phyloP scores from a whole-genome alignment of 1,140 invertebrate species.

The Homalodisca vitripennis region DNA sequence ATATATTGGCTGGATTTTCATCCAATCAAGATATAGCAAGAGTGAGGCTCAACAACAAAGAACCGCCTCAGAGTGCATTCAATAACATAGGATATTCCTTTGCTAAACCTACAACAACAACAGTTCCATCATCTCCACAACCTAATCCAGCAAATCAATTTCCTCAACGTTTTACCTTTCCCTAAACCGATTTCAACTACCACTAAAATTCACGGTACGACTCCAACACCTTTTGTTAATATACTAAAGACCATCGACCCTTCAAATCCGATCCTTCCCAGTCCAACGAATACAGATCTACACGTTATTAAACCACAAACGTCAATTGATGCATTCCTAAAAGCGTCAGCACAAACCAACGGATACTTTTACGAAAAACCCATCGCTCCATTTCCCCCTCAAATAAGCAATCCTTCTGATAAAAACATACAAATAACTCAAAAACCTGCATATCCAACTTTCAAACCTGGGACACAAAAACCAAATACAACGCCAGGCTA shows the following conservation, averaged over 20 bases:
- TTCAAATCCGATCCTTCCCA: background rate
- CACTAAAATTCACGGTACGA: background rate
- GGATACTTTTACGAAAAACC: slow-evolving; percentile 1
- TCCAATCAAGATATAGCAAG: background rate
- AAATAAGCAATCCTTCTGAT: background rate
- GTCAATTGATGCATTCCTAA: background rate
- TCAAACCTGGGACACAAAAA: background rate
- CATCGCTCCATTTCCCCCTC: background rate
- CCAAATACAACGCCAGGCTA: background rate
- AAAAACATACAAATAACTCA: background rate
- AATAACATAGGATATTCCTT: background rate
- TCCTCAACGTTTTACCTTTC: too few species aligned
- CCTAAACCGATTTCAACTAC: background rate
- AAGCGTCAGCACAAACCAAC: background rate
- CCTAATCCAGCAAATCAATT: background rate
- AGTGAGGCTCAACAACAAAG: background rate
- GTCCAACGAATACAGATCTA: background rate
- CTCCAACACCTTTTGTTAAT: background rate
- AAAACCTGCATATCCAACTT: background rate
- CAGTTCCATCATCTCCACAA: background rate
- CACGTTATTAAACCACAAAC: background rate
- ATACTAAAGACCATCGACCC: background rate
- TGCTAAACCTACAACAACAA: background rate
- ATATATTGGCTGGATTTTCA: slow-evolving; percentile 19
- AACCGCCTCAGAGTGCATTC: background rate